Evolutionary conservation across 2,797 vertebrate species (phyloP).

Genomic region (Columba guinea): DNA sequence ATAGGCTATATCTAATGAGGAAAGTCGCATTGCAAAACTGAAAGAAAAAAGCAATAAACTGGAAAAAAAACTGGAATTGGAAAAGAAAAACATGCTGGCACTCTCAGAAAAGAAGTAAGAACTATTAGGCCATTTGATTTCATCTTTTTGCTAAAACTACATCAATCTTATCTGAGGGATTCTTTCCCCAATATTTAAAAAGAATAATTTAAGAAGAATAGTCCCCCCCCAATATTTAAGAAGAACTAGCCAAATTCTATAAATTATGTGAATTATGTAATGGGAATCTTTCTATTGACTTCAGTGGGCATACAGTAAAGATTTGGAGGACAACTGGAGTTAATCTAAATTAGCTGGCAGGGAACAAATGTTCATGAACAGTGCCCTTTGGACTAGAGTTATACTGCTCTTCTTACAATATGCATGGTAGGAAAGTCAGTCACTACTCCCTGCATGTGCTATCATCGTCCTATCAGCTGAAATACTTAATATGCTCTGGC

Average conservation of each 20-base stretch:
- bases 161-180: not conserved
- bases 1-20: slow-evolving; percentile 56
- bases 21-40: slow-evolving; percentile 8
- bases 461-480: not conserved
- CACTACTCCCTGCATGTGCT: not conserved
- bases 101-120: slow-evolving; percentile 63
- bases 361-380: not conserved
- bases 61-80: not conserved
- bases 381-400: not conserved
- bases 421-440: not conserved
- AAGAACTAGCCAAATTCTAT: not conserved
- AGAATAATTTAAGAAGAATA: not conserved
- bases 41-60: not conserved
- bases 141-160: not conserved
- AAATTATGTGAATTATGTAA: not conserved
- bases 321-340: not conserved
- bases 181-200: not conserved
- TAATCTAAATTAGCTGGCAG: not conserved
- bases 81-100: not conserved
- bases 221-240: not conserved
- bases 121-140: not conserved
- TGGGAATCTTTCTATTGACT: not conserved
- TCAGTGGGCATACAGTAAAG: not conserved
- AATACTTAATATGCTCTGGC: not conserved
- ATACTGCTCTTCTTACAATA: not conserved